A percentile compares a stretch with the other conserved stretches of the same genome.
These are phyloP conservation scores for Alectoris magna DNA, from an alignment of 2,797 vertebrate genomes.

Conservation along the genomic window DNA sequence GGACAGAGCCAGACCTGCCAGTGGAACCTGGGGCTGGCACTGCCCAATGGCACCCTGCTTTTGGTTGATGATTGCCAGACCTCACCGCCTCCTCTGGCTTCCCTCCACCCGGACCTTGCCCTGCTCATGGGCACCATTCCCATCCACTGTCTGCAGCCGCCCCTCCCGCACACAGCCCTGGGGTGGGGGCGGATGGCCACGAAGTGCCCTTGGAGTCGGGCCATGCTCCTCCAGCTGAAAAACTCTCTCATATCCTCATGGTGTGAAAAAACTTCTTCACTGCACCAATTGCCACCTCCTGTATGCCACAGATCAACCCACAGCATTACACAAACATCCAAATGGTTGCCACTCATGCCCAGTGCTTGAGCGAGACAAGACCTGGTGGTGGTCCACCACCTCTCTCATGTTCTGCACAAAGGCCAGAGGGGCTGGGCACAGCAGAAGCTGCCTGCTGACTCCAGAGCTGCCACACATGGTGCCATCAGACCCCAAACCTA, in stretches of 20 bases:
- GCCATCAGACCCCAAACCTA: background rate
- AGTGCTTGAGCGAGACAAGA: too few species aligned
- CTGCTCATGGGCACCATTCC: background rate
- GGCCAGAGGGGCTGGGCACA: background rate
- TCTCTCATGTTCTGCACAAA: background rate
- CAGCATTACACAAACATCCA: background rate
- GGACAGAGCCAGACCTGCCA: background rate
- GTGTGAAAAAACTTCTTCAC: background rate
- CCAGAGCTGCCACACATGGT: accelerated
- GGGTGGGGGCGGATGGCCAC: too few species aligned
- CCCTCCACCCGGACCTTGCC: slow-evolving; percentile 39
- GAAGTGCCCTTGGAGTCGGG: accelerated
- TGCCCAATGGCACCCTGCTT: accelerated
- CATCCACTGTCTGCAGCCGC: accelerated
- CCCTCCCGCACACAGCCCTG: accelerated
- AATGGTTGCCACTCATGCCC: background rate
- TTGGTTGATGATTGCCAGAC: slow-evolving; percentile 51
- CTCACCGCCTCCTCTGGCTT: background rate
- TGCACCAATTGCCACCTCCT: background rate
- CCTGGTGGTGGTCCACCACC: background rate
- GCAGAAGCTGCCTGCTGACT: background rate
- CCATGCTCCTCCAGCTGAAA: background rate
- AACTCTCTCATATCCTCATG: background rate
- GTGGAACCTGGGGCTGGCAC: background rate
- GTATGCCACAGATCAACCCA: too few species aligned